Evolutionary conservation across 2,797 vertebrate species (phyloP), one percentile per base, ranked within the genome.

Genomic region (Adelosebastes latens): DNA sequence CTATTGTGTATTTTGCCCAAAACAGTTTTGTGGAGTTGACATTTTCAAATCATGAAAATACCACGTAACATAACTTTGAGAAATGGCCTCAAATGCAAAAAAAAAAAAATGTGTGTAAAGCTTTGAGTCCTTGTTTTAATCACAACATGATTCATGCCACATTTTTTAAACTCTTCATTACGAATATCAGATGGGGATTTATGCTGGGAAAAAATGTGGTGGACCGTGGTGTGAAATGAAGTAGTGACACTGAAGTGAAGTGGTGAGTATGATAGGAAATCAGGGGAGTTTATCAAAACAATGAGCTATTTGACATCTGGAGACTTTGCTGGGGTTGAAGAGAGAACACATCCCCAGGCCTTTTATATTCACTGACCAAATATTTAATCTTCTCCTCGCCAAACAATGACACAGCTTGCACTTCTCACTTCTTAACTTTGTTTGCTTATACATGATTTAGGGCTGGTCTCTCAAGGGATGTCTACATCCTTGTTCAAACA

Each of bases 251-350:
- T 65, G 53, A 24, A 18, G 13, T 65, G 29, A 80, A 62, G 27
- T 64, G 27, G 2, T 60, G 72, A 83, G 61, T 12, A 14, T 55
- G 66, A 27, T 55, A 78, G 60, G 75, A 81, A 83, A 81, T 61
- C 34, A 14, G 39, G 34, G 18, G 80, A 79, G 55, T 66, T 78
- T 29, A 75, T 83, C 68, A 60, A 80, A 90, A 87, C 71, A 79
- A 49, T 56, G 36, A 72, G 72, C 49, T 39, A 2, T 65, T 63
- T 34, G n/a, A 88, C 87, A 90, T 87, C 85, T 91, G 89, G 86
- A 82, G 0, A 18, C 25, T 59, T 65, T 36, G 22, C 52, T 49
- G 53, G 10, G 14, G 58, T 67, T 71, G 32, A 65, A 3, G 34
- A 29, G 10, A 75, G 73, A 68, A 66, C 53, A 63, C 31, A 27